Conservation (phyloP, 2,797 vertebrate genomes). For the Fundulus diaphanus region DNA sequence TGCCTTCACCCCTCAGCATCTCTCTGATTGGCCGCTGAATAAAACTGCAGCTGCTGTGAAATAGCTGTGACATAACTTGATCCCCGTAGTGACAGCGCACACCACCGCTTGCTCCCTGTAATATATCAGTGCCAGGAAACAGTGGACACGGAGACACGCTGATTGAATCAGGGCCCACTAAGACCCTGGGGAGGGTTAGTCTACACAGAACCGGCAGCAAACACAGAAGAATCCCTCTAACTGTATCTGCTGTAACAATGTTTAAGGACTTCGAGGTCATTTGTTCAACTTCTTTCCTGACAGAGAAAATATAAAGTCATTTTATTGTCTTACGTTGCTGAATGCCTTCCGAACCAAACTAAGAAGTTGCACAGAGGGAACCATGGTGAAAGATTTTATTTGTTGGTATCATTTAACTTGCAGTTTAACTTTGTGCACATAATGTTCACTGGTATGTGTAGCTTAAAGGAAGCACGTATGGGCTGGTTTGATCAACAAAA, state of each 20-base stretch:
- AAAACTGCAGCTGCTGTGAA: conserved; percentile 71
- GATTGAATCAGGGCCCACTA: conserved; percentile 79
- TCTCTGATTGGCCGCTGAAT: conserved; percentile 69
- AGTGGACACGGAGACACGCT: conserved; percentile 70
- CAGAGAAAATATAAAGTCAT: conserved; percentile 21
- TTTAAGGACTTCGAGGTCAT: conserved; percentile 69
- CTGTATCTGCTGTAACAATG: conserved; percentile 59
- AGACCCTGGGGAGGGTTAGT: conserved; percentile 76
- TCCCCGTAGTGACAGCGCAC: conserved; percentile 77
- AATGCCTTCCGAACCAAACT: conserved; percentile 11
- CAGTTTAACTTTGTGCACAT: conserved; percentile 14
- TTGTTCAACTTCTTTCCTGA: conserved; percentile 50
- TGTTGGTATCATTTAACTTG: conserved; percentile 18
- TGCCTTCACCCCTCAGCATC: conserved; percentile 72
- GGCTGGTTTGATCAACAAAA: conserved; percentile 42
- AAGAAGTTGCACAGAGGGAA: background rate
- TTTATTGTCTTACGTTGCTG: background rate
- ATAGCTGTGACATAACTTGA: conserved; percentile 83
- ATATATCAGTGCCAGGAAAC: conserved; percentile 86
- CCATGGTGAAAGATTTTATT: conserved; percentile 4
- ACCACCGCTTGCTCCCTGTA: conserved; percentile 68
- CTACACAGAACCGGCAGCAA: conserved; percentile 60
- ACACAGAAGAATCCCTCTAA: conserved; percentile 47
- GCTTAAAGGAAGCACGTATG: conserved; percentile 38
- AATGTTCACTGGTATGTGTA: conserved; percentile 20